Percentiles rank a stretch among this genome's conserved stretches.
These are phyloP conservation scores for Vespertilio murinus DNA, from an alignment of 2,797 vertebrate species.

Conservation along the genomic window DNA sequence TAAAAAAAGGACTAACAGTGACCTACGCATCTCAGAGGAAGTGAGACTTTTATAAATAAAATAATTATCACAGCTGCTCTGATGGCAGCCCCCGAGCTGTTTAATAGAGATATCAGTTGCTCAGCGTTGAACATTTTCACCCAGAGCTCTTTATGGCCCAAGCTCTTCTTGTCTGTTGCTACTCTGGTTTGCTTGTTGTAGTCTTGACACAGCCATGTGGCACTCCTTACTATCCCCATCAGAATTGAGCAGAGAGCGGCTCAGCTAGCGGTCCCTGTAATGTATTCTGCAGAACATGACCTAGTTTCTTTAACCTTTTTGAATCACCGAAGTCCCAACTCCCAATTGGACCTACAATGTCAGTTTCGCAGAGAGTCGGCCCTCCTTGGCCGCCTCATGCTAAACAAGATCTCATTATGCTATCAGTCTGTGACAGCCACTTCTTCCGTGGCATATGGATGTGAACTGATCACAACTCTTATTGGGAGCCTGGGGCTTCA, in stretches of 20 bases:
- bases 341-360: conserved; percentile 33
- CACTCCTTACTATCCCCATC: neutral
- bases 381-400: neutral
- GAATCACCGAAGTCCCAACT: neutral
- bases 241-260: neutral
- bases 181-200: neutral
- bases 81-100: conserved; percentile 66
- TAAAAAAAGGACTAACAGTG: neutral
- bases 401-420: conserved; percentile 17
- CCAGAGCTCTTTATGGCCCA: conserved; percentile 12
- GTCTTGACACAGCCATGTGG: rapidly evolving
- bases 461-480: neutral
- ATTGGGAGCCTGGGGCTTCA: neutral
- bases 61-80: conserved; percentile 69
- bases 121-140: conserved; percentile 48
- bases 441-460: neutral
- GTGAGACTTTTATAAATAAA: conserved; percentile 73
- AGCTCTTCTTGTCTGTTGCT: neutral
- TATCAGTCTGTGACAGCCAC: neutral
- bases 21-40: conserved; percentile 68
- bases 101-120: conserved; percentile 67
- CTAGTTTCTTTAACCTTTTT: conserved; percentile 65
- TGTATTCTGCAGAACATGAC: conserved; percentile 43
- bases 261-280: rapidly evolving
- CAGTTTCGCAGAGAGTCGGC: conserved; percentile 7